A percentile compares a stretch with the other conserved stretches of the same genome.
phyloP scores from a whole-genome alignment of 2,888 invertebrate genomes.

The Agrochola circellaris region DNA sequence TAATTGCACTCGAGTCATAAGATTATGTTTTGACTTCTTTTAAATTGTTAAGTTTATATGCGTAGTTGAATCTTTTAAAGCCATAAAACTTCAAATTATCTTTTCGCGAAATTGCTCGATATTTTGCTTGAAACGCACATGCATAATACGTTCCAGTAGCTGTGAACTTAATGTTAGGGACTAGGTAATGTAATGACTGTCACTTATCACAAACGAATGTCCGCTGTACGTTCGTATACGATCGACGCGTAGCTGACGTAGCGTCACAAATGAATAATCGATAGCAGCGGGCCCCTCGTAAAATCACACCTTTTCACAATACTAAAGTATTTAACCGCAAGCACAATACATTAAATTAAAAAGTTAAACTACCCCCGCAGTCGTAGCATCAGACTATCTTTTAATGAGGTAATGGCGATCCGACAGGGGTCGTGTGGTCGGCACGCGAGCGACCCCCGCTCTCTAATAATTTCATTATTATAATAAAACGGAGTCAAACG shows the following conservation, averaged over 20 bases:
- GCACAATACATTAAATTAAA: slow-evolving; percentile 86
- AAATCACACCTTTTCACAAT: slow-evolving; percentile 84
- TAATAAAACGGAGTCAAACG: slow-evolving; percentile 88
- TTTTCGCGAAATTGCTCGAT: background rate
- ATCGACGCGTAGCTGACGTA: background rate
- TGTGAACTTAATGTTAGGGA: slow-evolving; percentile 7
- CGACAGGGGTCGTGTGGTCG: slow-evolving; percentile 74
- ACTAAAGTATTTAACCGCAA: slow-evolving; percentile 73
- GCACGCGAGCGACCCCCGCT: slow-evolving; percentile 81
- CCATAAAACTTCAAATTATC: background rate
- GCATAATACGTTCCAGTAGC: background rate
- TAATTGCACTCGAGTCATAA: slow-evolving; percentile 5
- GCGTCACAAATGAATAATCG: slow-evolving; percentile 37
- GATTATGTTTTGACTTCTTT: slow-evolving; percentile 13
- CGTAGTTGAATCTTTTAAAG: slow-evolving; percentile 1
- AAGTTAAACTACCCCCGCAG: slow-evolving; percentile 81
- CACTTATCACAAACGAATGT: background rate
- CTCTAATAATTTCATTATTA: slow-evolving; percentile 88
- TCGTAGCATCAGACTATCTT: slow-evolving; percentile 80
- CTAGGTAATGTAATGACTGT: background rate
- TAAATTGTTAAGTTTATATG: slow-evolving; percentile 14
- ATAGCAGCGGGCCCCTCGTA: slow-evolving; percentile 57
- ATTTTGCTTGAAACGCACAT: slow-evolving; percentile 5
- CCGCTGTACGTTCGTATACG: too few relatives aligned
- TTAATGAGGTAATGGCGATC: slow-evolving; percentile 87